Percentiles rank a stretch among this genome's conserved stretches.
These are phyloP conservation scores for Chymomyza caudatula DNA, from an alignment of 2,888 invertebrate genomes.

Conservation along the genomic window DNA sequence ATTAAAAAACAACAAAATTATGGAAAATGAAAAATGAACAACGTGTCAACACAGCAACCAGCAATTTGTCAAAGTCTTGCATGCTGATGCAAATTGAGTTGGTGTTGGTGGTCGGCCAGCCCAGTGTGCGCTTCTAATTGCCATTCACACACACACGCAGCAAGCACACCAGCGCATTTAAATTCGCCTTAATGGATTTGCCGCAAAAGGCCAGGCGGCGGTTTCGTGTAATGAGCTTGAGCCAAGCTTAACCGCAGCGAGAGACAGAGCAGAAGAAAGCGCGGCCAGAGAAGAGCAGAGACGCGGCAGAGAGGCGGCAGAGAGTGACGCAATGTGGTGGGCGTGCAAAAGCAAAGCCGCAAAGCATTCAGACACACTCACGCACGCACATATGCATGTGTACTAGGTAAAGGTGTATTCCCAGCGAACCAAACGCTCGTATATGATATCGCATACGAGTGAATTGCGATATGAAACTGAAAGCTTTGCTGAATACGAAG, in stretches of 20 bases:
- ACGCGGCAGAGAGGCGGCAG: neutral
- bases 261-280: neutral
- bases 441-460: no score
- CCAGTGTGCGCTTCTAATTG: neutral
- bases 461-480: no score
- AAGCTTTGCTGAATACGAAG: no score
- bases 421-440: no score
- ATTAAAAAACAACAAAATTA: neutral
- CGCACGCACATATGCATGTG: neutral
- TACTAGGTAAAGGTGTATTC: neutral
- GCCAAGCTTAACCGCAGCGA: neutral
- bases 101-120: neutral
- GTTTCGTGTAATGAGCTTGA: neutral
- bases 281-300: neutral
- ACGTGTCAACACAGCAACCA: constrained; percentile 60
- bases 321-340: neutral
- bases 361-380: neutral
- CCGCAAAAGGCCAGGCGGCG: neutral
- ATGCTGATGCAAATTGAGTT: constrained; percentile 4
- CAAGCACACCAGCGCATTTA: neutral
- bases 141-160: neutral
- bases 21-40: constrained; percentile 49
- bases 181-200: neutral
- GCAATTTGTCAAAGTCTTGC: constrained; percentile 65
- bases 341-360: neutral